Evolutionary conservation across 2,888 invertebrate species (phyloP), one percentile per base, ranked within the genome.

Genomic region (Copidosoma aretas): DNA sequence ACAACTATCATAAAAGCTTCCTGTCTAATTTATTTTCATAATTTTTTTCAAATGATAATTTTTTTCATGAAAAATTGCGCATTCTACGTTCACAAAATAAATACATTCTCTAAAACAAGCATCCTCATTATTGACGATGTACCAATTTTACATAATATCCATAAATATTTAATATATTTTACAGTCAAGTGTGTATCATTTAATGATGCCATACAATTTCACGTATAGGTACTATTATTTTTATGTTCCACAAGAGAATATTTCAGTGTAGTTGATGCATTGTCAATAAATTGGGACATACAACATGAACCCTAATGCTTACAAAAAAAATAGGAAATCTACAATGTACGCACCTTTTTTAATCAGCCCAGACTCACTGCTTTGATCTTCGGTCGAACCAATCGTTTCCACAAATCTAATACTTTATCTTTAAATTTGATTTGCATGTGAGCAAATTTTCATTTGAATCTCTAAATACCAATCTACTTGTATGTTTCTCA

Each of bases 341-440:
- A 71, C 69, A 63, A 14, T 68, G 64, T 71, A 71, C 71, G 71
- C 69, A 71, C 71, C 71, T 71, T 71, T 67, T 41, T 67, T 15
- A 67, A 67, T 69, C 67, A 69, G 68, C 67, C 67, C 69, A 71
- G 71, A 68, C 59, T 71, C 62, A 69, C 71, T 52, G 69, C 67
- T 67, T 69, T 46, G 46, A 19, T 71, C 71, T 68, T 71, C 71
- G 52, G 66, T 64, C 58, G 56, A 61, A 69, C 64, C 53, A 60
- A 67, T 67, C 54, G 62, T 46, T 61, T 69, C 68, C 68, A 64
- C 56, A 58, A 61, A 61, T 64, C 22, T 62, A 60, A 43, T 63
- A 63, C 60, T 65, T 54, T 56, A 17, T n/a, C n/a, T 66, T n/a
- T 59, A 52, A 41, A 56, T 60, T 32, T 25, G 32, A 54, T 52